These are phyloP conservation scores for Corythoichthys haematopterus DNA, from an alignment of 2,113 vertebrate species.

Conservation along the genomic window DNA sequence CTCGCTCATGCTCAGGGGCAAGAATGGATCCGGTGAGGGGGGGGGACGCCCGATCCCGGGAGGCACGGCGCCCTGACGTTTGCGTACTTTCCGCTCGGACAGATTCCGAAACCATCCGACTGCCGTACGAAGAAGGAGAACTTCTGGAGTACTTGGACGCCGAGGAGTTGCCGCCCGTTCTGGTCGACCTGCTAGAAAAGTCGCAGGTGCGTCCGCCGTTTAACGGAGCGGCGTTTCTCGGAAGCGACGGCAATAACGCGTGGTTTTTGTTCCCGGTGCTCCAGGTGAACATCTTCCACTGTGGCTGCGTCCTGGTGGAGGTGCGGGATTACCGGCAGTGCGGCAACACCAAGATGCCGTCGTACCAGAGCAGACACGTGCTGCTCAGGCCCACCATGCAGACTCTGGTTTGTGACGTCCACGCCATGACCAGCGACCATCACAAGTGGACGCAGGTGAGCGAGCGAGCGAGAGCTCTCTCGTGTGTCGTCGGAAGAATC, in stretches of 20 bases:
- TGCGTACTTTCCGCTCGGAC: background rate
- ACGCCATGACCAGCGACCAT: constrained; percentile 97
- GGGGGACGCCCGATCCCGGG: background rate
- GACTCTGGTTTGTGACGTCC: constrained; percentile 97
- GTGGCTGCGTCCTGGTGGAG: constrained; percentile 95
- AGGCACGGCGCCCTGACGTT: background rate
- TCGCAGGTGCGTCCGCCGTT: constrained; percentile 79
- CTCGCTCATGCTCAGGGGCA: constrained; percentile 97
- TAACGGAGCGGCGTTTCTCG: too few species aligned
- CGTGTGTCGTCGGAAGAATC: background rate
- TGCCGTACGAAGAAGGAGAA: constrained; percentile 96
- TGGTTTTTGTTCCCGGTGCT: background rate
- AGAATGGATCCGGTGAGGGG: constrained; percentile 90
- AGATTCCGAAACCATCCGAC: constrained; percentile 97
- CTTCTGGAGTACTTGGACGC: constrained; percentile 96
- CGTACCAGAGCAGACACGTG: constrained; percentile 90
- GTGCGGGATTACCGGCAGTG: constrained; percentile 95
- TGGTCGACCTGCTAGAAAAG: constrained; percentile 98
- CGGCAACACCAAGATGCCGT: constrained; percentile 87
- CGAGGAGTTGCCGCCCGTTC: constrained; percentile 93
- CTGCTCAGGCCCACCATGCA: constrained; percentile 95
- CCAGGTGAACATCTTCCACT: constrained; percentile 98
- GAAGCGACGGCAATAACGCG: too few species aligned
- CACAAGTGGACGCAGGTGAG: constrained; percentile 98
- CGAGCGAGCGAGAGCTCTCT: background rate